Conservation (phyloP, 1,140 invertebrate genomes). For the Ruditapes philippinarum region DNA sequence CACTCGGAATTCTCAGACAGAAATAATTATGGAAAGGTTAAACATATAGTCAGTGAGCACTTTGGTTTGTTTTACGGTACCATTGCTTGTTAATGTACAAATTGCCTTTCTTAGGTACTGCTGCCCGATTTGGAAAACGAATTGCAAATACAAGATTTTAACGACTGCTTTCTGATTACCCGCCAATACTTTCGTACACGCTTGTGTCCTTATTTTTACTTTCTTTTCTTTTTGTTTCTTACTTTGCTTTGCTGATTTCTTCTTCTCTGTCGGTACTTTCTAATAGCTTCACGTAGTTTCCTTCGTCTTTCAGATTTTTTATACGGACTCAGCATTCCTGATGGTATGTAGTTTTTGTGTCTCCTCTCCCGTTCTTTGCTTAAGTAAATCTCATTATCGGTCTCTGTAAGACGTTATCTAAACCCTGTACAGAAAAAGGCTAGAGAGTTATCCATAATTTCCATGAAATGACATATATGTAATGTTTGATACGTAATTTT, state of each 20-base stretch:
- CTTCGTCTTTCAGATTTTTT: background rate
- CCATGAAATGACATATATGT: too few relatives aligned
- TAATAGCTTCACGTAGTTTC: background rate
- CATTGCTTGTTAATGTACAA: background rate
- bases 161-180: background rate
- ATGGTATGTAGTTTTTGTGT: background rate
- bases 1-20: background rate
- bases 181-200: background rate
- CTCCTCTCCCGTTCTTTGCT: background rate
- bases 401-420: slow-evolving; percentile 10
- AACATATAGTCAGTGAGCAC: background rate
- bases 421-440: background rate
- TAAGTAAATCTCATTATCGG: slow-evolving; percentile 1
- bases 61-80: background rate
- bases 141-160: background rate
- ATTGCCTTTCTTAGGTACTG: background rate
- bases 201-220: background rate
- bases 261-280: background rate
- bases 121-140: background rate
- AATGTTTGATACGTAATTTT: background rate
- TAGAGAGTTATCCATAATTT: background rate
- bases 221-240: background rate
- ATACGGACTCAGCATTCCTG: background rate
- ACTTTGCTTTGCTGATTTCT: background rate
- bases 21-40: background rate